Conservation (phyloP, 2,888 invertebrate species). For the Mylabris sibirica region DNA sequence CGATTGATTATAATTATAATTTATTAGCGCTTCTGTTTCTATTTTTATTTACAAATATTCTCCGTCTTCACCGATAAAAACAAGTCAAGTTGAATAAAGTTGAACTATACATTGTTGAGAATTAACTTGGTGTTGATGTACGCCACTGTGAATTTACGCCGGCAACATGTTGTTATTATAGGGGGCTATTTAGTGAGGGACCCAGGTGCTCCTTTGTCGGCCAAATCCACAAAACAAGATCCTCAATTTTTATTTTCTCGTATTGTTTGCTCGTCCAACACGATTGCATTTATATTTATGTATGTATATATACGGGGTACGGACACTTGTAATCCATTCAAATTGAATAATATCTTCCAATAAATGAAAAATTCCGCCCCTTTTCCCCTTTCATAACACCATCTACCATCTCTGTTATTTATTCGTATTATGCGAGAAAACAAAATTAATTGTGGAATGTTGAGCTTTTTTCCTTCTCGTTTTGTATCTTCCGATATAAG, state of each 20-base stretch:
- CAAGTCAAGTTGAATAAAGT: not conserved
- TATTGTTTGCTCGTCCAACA: not conserved
- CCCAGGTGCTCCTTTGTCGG: slow-evolving; percentile 44
- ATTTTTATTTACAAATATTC: too few species aligned
- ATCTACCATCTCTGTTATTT: not conserved
- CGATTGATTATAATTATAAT: not conserved
- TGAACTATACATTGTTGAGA: not conserved
- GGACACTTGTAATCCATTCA: slow-evolving; percentile 30
- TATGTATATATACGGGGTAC: not conserved
- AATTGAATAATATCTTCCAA: slow-evolving; percentile 9
- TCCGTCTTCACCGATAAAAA: too few species aligned
- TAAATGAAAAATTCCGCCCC: slow-evolving; percentile 5
- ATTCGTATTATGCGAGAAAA: not conserved
- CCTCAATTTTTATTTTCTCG: not conserved
- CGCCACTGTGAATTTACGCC: slow-evolving; percentile 25
- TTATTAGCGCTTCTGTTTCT: slow-evolving; percentile 6
- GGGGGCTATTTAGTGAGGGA: slow-evolving; percentile 33
- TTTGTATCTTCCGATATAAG: not conserved
- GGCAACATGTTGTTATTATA: slow-evolving; percentile 33
- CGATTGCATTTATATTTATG: slow-evolving; percentile 3
- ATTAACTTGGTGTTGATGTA: not conserved
- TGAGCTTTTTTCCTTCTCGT: not conserved
- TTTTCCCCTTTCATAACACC: not conserved
- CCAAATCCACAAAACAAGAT: slow-evolving; percentile 39
- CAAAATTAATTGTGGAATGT: slow-evolving; percentile 9